Base-by-base conservation (phyloP, 1,140 invertebrate genomes). In the Oncopodura yosiiana region DNA sequence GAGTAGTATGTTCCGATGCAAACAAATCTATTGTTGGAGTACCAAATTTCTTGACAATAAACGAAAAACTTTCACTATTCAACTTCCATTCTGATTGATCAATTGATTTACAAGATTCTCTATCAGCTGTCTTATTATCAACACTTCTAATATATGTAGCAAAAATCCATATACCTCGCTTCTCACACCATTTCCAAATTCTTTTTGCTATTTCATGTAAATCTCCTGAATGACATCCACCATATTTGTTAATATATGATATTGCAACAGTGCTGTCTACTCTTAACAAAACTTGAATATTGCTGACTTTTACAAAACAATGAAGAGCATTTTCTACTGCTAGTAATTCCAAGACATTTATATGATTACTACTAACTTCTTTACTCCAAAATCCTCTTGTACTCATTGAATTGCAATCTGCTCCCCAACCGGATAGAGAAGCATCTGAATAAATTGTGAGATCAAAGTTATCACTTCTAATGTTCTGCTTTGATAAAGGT, bases 311-410 rank as follows among this genome's bases (percentile, higher is more conserved):
- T 12, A 16, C 14, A 12, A 58, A 29, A 21, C 23, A 11, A 2
- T 39, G 3, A 48, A 58, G 41, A 11, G 18, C 32, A 18, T 39
- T 37, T 0, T 27, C 21, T 16, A 52, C 29, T 3, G 56, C 56
- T 29, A 44, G 9, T 1, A 57, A 18, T 50, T 56, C 49, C 16
- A 57, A 52, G 11, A 12, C 41, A 52, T 57, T 57, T 2, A 57
- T 52, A 19, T 51, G 49, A 0, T 2, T 23, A 8, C 2, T 12
- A 14, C 37, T 21, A 11, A 37, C 39, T 5, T 30, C 18, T 1
- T 19, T 1, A 12, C 16, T 23, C 53, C 53, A 54, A 11, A n/a
- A n/a, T 12, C 51, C 41, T 1, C 23, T 19, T 3, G 51, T 12
- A 1, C 2, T 14, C 12, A 0, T 24, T 3, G 23, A 2, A 36